These are phyloP conservation scores for Apodemia duryi DNA, from an alignment of 2,888 invertebrate species.

Conservation along the genomic window DNA sequence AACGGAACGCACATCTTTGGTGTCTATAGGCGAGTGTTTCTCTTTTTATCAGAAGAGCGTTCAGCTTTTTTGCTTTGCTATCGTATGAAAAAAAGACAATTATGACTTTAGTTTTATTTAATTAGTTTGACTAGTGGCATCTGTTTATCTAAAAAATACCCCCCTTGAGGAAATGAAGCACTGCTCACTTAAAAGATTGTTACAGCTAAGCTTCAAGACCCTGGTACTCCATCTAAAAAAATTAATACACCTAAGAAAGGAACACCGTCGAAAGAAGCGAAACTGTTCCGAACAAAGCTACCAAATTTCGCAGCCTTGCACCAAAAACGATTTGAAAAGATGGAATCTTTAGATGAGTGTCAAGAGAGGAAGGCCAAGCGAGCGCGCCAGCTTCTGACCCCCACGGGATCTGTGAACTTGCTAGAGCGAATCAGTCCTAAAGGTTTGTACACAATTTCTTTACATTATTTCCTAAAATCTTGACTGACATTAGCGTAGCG, in stretches of 20 bases:
- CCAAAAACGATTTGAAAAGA: slow-evolving; percentile 80
- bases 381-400: slow-evolving; percentile 61
- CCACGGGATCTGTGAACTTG: slow-evolving; percentile 41
- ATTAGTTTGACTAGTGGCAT: too few species aligned
- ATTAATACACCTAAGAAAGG: slow-evolving; percentile 22
- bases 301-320: slow-evolving; percentile 86
- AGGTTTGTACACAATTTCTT: slow-evolving; percentile 36
- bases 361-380: slow-evolving; percentile 65
- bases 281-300: slow-evolving; percentile 70
- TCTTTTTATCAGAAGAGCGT: too few species aligned
- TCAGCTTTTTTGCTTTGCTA: too few species aligned
- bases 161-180: too few species aligned
- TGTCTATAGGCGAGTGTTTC: too few species aligned
- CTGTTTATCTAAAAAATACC: too few species aligned
- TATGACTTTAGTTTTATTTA: too few species aligned
- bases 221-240: slow-evolving; percentile 40
- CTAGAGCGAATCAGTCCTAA: slow-evolving; percentile 51
- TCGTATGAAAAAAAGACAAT: too few species aligned
- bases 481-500: too few species aligned
- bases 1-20: too few species aligned
- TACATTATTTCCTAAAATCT: background rate
- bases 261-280: slow-evolving; percentile 37
- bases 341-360: slow-evolving; percentile 84
- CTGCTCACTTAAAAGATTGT: background rate
- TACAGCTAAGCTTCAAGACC: slow-evolving; percentile 47